These are phyloP conservation scores for Achatina immaculata DNA, from an alignment of 1,140 invertebrate species.

Conservation along the genomic window DNA sequence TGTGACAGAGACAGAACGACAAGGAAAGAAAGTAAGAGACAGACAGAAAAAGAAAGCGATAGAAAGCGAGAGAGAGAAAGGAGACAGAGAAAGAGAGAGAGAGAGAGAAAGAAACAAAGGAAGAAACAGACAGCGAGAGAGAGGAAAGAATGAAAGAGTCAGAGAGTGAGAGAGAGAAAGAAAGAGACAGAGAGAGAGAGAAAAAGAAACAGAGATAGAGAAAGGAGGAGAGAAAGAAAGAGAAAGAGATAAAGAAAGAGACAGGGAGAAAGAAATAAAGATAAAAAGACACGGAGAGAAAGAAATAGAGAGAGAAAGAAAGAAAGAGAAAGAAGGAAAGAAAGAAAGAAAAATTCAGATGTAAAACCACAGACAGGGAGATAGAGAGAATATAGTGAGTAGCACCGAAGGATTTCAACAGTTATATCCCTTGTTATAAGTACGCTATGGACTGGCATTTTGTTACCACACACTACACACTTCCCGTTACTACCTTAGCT, in stretches of 20 bases:
- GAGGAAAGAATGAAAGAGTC: neutral
- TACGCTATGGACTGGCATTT: too few relatives aligned
- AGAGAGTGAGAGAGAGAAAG: conserved; percentile 8
- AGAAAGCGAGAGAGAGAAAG: conserved; percentile 9
- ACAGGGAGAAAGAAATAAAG: neutral
- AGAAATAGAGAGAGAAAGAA: conserved; percentile 22
- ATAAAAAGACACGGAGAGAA: neutral
- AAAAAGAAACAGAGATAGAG: neutral
- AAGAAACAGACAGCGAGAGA: neutral
- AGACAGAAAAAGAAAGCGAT: conserved; percentile 9
- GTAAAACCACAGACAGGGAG: neutral
- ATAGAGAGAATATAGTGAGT: neutral
- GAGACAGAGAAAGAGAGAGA: conserved; percentile 36
- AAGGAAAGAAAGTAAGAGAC: conserved; percentile 34
- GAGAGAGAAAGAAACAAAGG: conserved; percentile 1
- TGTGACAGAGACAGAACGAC: conserved; percentile 38
- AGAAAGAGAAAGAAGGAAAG: neutral
- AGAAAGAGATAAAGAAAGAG: neutral
- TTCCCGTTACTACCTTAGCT: too few relatives aligned
- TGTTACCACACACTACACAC: too few relatives aligned
- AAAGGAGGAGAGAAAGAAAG: neutral
- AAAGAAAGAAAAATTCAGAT: neutral
- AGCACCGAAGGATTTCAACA: too few relatives aligned
- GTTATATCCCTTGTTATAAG: too few relatives aligned
- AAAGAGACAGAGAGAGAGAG: neutral